Percentiles rank a stretch among this genome's conserved stretches.
These are phyloP conservation scores for Trichosurus vulpecula DNA, from an alignment of 2,797 vertebrate species.

Conservation along the genomic window DNA sequence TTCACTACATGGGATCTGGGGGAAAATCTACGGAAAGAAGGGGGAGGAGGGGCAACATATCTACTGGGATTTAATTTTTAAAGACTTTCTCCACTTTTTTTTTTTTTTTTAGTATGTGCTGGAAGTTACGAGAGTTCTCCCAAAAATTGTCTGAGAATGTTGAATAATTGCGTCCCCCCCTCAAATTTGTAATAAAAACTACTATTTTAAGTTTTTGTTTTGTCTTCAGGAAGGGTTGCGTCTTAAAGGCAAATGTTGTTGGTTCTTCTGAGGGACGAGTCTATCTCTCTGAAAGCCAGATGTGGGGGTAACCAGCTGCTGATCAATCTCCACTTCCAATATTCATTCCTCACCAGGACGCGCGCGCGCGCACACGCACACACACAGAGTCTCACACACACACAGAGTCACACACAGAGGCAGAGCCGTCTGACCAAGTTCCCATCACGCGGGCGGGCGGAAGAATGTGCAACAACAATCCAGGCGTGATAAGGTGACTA, in stretches of 20 bases:
- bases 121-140: conserved; percentile 12
- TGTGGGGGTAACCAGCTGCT: not conserved
- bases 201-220: conserved; percentile 20
- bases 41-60: not conserved
- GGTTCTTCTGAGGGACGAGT: not conserved
- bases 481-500: rapidly evolving
- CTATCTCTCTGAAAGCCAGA: not conserved
- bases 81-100: not conserved
- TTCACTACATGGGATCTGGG: not conserved
- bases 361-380: not conserved
- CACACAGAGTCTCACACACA: not conserved
- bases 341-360: conserved; percentile 41
- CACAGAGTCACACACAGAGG: not conserved
- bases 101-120: not conserved
- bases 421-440: conserved; percentile 8
- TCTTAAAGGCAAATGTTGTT: not conserved
- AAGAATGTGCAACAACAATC: not conserved
- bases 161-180: not conserved
- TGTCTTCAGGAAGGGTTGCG: conserved; percentile 2
- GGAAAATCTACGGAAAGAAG: not conserved
- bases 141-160: not conserved
- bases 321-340: rapidly evolving
- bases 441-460: not conserved
- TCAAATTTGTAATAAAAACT: not conserved
- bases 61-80: conserved; percentile 35